Evolutionary conservation across 2,797 vertebrate genomes (phyloP).

Genomic region (Champsocephalus gunnari): DNA sequence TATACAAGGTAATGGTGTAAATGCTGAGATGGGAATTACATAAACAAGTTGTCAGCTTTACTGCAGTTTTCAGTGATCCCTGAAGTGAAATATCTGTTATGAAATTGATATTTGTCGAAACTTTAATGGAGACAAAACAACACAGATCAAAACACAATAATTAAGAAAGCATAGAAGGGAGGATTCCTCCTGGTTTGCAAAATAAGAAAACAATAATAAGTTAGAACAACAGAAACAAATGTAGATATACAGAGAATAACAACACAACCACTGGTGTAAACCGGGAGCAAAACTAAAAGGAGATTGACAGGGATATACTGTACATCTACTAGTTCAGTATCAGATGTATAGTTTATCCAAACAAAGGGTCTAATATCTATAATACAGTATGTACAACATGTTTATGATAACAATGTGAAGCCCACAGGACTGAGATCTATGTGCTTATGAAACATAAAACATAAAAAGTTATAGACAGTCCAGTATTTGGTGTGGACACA

Average conservation of each 20-base stretch:
- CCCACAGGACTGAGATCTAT: slow-evolving; percentile 28
- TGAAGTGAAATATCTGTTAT: slow-evolving; percentile 15
- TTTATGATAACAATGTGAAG: slow-evolving; percentile 26
- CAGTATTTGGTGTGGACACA: slow-evolving; percentile 7
- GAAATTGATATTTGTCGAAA: slow-evolving; percentile 60
- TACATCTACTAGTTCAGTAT: slow-evolving; percentile 18
- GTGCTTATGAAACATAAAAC: slow-evolving; percentile 42
- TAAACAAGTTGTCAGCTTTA: background rate
- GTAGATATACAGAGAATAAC: slow-evolving; percentile 12
- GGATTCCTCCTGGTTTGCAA: slow-evolving; percentile 24
- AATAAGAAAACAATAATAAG: slow-evolving; percentile 32
- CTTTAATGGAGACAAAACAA: slow-evolving; percentile 74
- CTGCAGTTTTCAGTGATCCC: background rate
- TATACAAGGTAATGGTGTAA: background rate
- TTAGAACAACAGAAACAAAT: slow-evolving; percentile 6
- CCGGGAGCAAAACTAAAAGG: slow-evolving; percentile 15
- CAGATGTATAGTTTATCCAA: background rate
- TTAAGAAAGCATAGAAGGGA: slow-evolving; percentile 32
- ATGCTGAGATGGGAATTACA: slow-evolving; percentile 7
- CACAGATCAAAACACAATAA: slow-evolving; percentile 50
- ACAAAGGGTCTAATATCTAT: slow-evolving; percentile 42
- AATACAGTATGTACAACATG: slow-evolving; percentile 71
- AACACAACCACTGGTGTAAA: slow-evolving; percentile 24
- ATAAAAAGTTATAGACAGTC: slow-evolving; percentile 27
- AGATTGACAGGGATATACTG: slow-evolving; percentile 11